Base-by-base conservation (phyloP, 92 coral and sea anemone genomes). In the Isaurus tuberculatus region DNA sequence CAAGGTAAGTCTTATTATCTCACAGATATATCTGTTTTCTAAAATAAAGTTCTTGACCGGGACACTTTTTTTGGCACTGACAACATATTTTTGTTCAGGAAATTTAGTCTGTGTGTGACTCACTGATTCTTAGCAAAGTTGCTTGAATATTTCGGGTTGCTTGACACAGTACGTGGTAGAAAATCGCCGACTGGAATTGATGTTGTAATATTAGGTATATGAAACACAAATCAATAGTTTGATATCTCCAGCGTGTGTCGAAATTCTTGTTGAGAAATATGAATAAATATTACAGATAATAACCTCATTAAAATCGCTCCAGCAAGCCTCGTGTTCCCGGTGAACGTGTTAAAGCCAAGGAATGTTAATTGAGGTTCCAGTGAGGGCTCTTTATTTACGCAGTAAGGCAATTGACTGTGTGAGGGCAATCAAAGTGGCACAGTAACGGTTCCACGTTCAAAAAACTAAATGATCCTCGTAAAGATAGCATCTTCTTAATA, bases 1-100 rank as follows among this genome's bases (percentile, higher is more conserved):
- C 82, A 77, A 60, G 82, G 82, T 77, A 58, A 40, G 82, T 34
- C 58, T 20, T 1, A 14, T 77, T 57, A 15, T 7, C 16, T 17
- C 48, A 11, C 30, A 34, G 60, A 4, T 4, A 10, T 72, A 14
- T 72, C 34, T 44, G 25, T 37, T 77, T 77, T 33, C 36, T 55
- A 53, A 33, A 75, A 9, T 49, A 37, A 43, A 15, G 30, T 22
- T 37, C 55, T 37, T 44, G 27, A 43, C 57, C 31, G 49, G 17
- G 28, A 48, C 78, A 34, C n/a, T n/a, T 46, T 5, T 14, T 31
- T 74, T 66, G 28, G 44, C 3, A 66, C 40, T 16, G 63, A 53
- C 51, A 22, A 5, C 29, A 23, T 74, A 23, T 7, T 10, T 8
- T 10, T 23, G 2, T 34, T 57, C n/a, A 2, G 70, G 6, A 13